Conservation (phyloP, 30 jellyfish, hydroid and myxozoan species). For the Cassiopea andromeda region DNA sequence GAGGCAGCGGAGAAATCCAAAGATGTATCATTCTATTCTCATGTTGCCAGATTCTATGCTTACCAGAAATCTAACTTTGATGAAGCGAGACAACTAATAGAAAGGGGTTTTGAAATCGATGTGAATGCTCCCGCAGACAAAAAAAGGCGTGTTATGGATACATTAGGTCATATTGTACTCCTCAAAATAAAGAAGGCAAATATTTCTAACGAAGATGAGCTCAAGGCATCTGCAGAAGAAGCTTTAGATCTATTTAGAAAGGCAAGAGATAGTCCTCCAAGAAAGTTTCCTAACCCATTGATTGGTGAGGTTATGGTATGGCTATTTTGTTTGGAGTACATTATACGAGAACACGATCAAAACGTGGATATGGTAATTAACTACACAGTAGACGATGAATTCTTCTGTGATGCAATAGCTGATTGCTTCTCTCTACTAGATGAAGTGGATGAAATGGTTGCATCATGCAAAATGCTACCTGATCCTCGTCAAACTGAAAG, state of each 20-base stretch:
- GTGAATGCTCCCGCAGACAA: slow-evolving; percentile 40
- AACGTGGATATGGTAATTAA: slow-evolving; percentile 37
- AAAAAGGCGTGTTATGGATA: slow-evolving; percentile 30
- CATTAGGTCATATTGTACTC: slow-evolving; percentile 52
- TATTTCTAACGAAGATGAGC: slow-evolving; percentile 18
- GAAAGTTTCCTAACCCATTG: slow-evolving; percentile 61
- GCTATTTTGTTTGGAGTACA: slow-evolving; percentile 63
- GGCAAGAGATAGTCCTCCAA: slow-evolving; percentile 60
- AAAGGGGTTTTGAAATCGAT: slow-evolving; percentile 44
- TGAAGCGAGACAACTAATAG: slow-evolving; percentile 45
- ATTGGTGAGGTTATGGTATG: slow-evolving; percentile 59
- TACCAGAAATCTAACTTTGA: slow-evolving; percentile 17
- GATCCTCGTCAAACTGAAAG: slow-evolving; percentile 37
- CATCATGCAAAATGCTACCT: slow-evolving; percentile 20
- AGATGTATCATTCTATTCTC: slow-evolving; percentile 56
- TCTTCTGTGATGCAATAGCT: slow-evolving; percentile 38
- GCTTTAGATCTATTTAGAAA: slow-evolving; percentile 44
- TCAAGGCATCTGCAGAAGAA: slow-evolving; percentile 24
- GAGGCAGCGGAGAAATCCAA: slow-evolving; percentile 50
- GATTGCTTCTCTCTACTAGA: slow-evolving; percentile 50
- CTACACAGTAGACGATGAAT: slow-evolving; percentile 17
- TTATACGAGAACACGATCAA: slow-evolving; percentile 8
- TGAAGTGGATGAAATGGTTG: slow-evolving; percentile 51
- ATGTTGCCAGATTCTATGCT: slow-evolving; percentile 57
- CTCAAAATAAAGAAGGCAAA: slow-evolving; percentile 22